Base-by-base conservation (phyloP, 2,113 vertebrate genomes). In the Sclerurus mexicanus region DNA sequence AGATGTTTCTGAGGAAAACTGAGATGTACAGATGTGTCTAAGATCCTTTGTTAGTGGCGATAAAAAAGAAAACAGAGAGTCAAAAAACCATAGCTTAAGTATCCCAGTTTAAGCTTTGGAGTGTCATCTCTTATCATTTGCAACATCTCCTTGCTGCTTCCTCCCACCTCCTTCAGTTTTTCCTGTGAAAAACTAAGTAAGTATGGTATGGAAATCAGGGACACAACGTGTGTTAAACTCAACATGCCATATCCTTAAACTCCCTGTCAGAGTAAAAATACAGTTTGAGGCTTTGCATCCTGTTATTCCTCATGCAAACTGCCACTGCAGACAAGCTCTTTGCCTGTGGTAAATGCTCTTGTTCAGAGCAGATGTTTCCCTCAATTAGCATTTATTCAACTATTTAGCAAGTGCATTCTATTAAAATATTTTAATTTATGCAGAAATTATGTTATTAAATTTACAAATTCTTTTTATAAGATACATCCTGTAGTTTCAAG, bases 341-440 rank as follows among this genome's bases (percentile, higher is more conserved):
- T 93, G 96, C 96, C 92, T 88, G 94, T 96, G 93, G 97, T 95
- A 97, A 97, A 96, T 80, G 95, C 93, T 93, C 93, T 87, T 94
- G 92, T 94, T 96, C 75, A 53, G 92, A 97, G 94, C 97, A 97
- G 95, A 96, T 97, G 97, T 97, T 97, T 97, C 67, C 59, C 75
- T 88, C 92, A 85, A 97, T 97, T 97, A 97, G 95, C 97, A 97
- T 97, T 97, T 96, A 91, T 95, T 91, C 91, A 94, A 95, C 93
- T 96, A 91, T 92, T 96, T 96, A 96, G 93, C 92, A 93, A 96
- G 92, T 85, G 49, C 13, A 53, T 96, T 96, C 94, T 93, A 91
- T 96, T 97, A 97, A 97, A 97, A 97, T 97, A 96, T 97, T 97
- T 92, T 97, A 97, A 97, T 97, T 93, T 97, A 97, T 97, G 89